Evolutionary conservation across 2,113 vertebrate species (phyloP), one percentile per base, ranked within the genome.

Genomic region (Clarias gariepinus): DNA sequence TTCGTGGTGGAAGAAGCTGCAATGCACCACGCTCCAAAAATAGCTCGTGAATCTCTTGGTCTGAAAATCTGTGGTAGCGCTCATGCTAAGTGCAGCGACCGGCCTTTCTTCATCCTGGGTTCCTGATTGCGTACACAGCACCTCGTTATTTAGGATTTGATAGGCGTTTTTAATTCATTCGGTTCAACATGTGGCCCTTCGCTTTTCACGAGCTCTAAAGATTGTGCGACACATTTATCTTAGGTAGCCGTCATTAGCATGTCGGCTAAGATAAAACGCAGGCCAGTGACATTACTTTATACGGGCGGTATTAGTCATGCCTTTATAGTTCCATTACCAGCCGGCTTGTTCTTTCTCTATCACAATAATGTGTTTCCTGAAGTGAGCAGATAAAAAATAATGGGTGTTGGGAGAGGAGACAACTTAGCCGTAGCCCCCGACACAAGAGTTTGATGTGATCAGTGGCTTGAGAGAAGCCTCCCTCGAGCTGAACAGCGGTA

Each of bases 361-460:
- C 93, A 91, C 91, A 92, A 93, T 94, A 93, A 93, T 94, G 93
- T 93, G 91, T 91, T 94, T 94, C 90, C 91, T 94, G 89, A 92
- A 92, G 92, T 93, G 93, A 93, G 89, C 92, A 94, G 93, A 95
- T 95, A 93, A 94, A 94, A 94, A 93, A 94, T 94, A 93, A 94
- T 90, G 93, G 82, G 91, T 94, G 91, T 93, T 93, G 90, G 88
- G 80, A 87, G 76, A 90, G 90, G 87, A 93, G 86, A 90, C 87
- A 89, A 68, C 58, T 90, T 86, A 81, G 47, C 64, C 30, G 30
- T 77, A 83, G 84, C 87, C 82, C 80, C 60, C 74, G 77, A 83
- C 82, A 77, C 64, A 53, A 81, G 58, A 81, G 28, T n/a, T 66
- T 60, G 77, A 71, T 81, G 57, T 52, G 55, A 87, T 77, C 80